phyloP scores from a whole-genome alignment of 2,797 vertebrate genomes.

The Pipistrellus pipistrellus region DNA sequence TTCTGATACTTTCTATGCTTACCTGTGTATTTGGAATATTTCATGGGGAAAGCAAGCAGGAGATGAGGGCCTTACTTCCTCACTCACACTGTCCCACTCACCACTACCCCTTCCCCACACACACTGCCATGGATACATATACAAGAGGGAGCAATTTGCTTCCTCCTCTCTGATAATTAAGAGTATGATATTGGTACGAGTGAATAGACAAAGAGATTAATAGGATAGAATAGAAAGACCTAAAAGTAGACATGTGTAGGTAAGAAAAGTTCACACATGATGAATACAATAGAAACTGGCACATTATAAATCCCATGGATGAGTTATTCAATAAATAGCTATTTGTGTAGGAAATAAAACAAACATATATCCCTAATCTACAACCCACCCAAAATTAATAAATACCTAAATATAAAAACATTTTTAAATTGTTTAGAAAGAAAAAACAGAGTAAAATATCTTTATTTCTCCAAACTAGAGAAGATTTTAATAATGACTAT shows the following conservation, averaged over 20 bases:
- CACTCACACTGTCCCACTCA: not conserved
- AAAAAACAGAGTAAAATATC: not conserved
- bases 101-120: no score
- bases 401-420: not conserved
- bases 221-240: not conserved
- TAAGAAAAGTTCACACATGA: not conserved
- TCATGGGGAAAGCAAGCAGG: not conserved
- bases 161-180: not conserved
- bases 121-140: not conserved
- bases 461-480: not conserved
- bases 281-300: not conserved
- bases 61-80: not conserved
- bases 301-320: not conserved
- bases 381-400: not conserved
- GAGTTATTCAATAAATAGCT: conserved; percentile 55
- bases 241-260: not conserved
- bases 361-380: not conserved
- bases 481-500: not conserved
- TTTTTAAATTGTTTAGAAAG: not conserved
- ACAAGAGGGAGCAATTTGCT: not conserved
- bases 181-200: not conserved
- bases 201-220: not conserved
- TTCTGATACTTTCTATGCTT: not conserved
- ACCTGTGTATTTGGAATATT: not conserved
- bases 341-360: conserved; percentile 34